Percentiles rank a stretch among this genome's conserved stretches.
These are phyloP conservation scores for Lingula anatina DNA, from an alignment of 2,888 invertebrate species.

Conservation along the genomic window DNA sequence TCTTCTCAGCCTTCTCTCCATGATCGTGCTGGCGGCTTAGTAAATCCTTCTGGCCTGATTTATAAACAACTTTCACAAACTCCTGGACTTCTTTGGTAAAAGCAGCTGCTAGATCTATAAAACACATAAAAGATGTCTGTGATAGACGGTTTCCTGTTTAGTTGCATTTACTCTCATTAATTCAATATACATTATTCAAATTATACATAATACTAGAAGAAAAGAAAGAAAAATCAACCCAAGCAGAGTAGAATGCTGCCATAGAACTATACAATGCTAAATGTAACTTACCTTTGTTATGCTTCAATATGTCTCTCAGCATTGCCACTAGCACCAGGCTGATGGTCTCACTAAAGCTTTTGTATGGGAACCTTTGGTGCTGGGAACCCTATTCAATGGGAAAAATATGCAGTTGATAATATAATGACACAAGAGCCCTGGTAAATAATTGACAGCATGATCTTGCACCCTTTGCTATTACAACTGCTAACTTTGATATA, in stretches of 20 bases:
- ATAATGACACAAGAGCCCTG: neutral
- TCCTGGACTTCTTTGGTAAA: constrained; percentile 91
- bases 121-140: constrained; percentile 7
- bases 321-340: constrained; percentile 89
- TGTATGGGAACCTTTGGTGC: constrained; percentile 70
- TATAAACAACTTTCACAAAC: constrained; percentile 81
- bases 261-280: neutral
- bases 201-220: neutral
- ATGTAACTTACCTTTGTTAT: constrained; percentile 63
- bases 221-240: neutral
- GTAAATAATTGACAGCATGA: no score
- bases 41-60: constrained; percentile 88
- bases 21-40: constrained; percentile 53
- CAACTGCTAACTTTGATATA: no score
- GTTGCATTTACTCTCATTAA: neutral
- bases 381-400: constrained; percentile 23
- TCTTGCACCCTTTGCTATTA: no score
- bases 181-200: neutral
- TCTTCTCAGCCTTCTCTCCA: constrained; percentile 13
- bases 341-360: constrained; percentile 89
- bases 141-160: neutral
- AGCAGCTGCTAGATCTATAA: constrained; percentile 71
- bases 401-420: neutral
- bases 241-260: constrained; percentile 1
- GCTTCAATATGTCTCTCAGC: constrained; percentile 81